Conservation (phyloP, 2,888 invertebrate genomes). For the Lithophane leautieri region DNA sequence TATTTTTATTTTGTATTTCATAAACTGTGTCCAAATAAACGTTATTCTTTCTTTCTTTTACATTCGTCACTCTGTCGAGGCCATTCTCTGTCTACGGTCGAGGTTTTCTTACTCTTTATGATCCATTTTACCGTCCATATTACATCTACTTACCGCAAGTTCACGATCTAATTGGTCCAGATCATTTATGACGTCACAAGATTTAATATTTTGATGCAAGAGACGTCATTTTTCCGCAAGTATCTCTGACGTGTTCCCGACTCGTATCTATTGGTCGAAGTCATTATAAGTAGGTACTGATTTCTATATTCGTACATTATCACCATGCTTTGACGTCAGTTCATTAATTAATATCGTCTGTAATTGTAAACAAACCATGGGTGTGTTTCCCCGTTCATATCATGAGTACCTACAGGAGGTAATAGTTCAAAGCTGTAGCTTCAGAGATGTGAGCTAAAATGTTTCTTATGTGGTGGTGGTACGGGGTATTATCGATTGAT, state of each 20-base stretch:
- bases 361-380: conserved; percentile 55
- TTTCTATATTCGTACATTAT: conserved; percentile 33
- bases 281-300: not conserved
- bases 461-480: conserved; percentile 6
- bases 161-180: not conserved
- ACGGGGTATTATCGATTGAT: conserved; percentile 21
- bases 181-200: conserved; percentile 1
- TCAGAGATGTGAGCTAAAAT: conserved; percentile 12
- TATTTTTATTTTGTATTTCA: too few species aligned
- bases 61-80: too few species aligned
- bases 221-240: not conserved
- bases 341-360: conserved; percentile 45
- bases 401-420: conserved; percentile 43
- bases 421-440: conserved; percentile 43
- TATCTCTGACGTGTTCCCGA: not conserved
- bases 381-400: conserved; percentile 56
- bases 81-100: too few species aligned
- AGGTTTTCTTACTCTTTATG: too few species aligned
- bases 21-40: too few species aligned
- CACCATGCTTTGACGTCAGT: conserved; percentile 36
- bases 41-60: too few species aligned
- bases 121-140: too few species aligned
- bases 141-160: not conserved
- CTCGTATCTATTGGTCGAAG: conserved; percentile 9
- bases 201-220: not conserved